These are phyloP conservation scores for Scaptomyza montana DNA, from an alignment of 1,140 invertebrate species.

Conservation along the genomic window DNA sequence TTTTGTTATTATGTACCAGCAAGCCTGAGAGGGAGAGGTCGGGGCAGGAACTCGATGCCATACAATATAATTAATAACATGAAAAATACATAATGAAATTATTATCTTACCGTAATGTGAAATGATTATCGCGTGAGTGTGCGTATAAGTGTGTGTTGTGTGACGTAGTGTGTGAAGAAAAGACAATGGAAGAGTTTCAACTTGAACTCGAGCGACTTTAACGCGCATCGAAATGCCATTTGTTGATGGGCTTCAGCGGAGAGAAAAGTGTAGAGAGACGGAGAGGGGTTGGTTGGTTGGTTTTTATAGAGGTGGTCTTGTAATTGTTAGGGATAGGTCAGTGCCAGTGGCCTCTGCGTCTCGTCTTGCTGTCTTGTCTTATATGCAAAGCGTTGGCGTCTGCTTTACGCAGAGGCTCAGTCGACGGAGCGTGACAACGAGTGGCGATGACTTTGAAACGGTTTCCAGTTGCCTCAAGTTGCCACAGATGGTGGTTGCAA, in stretches of 20 bases:
- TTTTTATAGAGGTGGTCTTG: neutral
- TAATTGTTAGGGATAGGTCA: constrained; percentile 61
- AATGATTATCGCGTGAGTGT: constrained; percentile 66
- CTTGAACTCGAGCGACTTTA: constrained; percentile 58
- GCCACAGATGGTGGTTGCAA: constrained; percentile 24
- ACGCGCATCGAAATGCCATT: constrained; percentile 60
- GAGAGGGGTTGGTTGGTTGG: neutral
- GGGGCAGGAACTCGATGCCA: constrained; percentile 45
- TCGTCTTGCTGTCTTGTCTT: constrained; percentile 8
- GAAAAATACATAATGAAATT: constrained; percentile 82
- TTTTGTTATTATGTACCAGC: neutral
- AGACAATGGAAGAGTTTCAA: constrained; percentile 60
- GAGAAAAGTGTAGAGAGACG: neutral
- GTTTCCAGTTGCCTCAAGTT: constrained; percentile 44
- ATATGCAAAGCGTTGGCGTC: constrained; percentile 67
- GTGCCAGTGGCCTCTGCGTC: constrained; percentile 20
- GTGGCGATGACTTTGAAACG: constrained; percentile 57
- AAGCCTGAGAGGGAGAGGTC: constrained; percentile 1
- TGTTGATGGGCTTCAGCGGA: constrained; percentile 7
- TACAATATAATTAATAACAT: constrained; percentile 79
- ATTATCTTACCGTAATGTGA: constrained; percentile 80
- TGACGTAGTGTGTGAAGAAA: constrained; percentile 68
- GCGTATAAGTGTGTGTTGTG: constrained; percentile 6
- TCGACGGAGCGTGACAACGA: constrained; percentile 66
- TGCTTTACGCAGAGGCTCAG: constrained; percentile 37